Conservation (phyloP, 2,113 vertebrate species). For the Platichthys stellatus region DNA sequence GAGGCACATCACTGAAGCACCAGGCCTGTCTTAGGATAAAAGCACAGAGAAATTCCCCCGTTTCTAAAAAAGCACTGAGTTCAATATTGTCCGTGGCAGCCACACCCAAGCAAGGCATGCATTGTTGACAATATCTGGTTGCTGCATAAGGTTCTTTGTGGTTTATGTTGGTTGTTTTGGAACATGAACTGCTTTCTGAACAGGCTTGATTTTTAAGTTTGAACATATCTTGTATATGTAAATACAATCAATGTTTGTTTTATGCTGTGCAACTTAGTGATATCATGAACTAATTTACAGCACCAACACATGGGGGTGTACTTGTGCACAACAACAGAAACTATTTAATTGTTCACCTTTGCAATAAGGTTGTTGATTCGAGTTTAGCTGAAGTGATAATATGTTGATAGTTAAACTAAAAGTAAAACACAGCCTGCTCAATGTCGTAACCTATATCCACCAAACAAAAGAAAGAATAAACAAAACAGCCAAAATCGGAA, state of each 20-base stretch:
- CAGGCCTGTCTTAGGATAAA: slow-evolving; percentile 70
- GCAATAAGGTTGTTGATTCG: background rate
- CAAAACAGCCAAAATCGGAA: background rate
- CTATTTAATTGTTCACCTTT: background rate
- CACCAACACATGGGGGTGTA: background rate
- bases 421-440: slow-evolving; percentile 11
- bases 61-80: slow-evolving; percentile 68
- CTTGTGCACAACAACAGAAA: background rate
- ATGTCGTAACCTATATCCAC: background rate
- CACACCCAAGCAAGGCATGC: slow-evolving; percentile 67
- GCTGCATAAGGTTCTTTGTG: slow-evolving; percentile 42
- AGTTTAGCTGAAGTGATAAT: slow-evolving; percentile 16
- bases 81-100: slow-evolving; percentile 63
- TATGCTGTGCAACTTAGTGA: background rate
- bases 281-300: background rate
- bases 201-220: background rate
- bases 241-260: background rate
- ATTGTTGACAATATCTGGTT: slow-evolving; percentile 50
- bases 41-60: slow-evolving; percentile 69
- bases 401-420: background rate
- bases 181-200: slow-evolving; percentile 1
- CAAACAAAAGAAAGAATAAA: slow-evolving; percentile 4
- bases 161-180: slow-evolving; percentile 15
- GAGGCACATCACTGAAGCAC: slow-evolving; percentile 67
- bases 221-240: background rate